Conservation (phyloP, 2,797 vertebrate genomes). For the Threskiornis aethiopicus region DNA sequence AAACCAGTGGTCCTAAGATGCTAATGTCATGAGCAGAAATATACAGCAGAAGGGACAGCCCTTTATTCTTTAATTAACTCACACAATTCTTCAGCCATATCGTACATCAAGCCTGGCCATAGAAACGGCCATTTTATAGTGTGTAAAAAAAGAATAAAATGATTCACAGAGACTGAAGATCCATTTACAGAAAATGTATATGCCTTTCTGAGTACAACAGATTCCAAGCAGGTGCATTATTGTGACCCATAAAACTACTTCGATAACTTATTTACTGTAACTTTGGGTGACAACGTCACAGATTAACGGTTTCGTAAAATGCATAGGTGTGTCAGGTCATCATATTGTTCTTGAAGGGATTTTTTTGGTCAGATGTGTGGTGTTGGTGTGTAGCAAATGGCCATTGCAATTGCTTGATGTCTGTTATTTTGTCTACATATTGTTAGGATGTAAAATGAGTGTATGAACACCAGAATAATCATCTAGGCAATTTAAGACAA, state of each 20-base stretch:
- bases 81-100: background rate
- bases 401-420: background rate
- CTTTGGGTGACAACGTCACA: background rate
- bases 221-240: slow-evolving; percentile 3
- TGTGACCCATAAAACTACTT: slow-evolving; percentile 5
- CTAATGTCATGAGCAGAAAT: background rate
- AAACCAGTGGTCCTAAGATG: background rate
- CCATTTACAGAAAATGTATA: background rate
- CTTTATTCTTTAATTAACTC: slow-evolving; percentile 52
- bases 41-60: background rate
- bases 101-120: slow-evolving; percentile 18
- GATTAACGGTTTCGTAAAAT: background rate
- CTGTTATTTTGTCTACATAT: background rate
- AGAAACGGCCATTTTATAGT: slow-evolving; percentile 45
- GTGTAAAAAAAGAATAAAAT: slow-evolving; percentile 30
- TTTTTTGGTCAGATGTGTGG: background rate
- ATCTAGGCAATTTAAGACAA: background rate
- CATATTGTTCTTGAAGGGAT: background rate
- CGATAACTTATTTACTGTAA: slow-evolving; percentile 22
- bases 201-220: background rate
- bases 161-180: slow-evolving; percentile 31
- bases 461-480: background rate
- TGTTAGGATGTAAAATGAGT: background rate
- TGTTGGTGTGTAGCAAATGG: background rate
- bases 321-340: background rate